Evolutionary conservation across 92 coral and sea anemone species (phyloP).

Genomic region (Bergia puertoricense): DNA sequence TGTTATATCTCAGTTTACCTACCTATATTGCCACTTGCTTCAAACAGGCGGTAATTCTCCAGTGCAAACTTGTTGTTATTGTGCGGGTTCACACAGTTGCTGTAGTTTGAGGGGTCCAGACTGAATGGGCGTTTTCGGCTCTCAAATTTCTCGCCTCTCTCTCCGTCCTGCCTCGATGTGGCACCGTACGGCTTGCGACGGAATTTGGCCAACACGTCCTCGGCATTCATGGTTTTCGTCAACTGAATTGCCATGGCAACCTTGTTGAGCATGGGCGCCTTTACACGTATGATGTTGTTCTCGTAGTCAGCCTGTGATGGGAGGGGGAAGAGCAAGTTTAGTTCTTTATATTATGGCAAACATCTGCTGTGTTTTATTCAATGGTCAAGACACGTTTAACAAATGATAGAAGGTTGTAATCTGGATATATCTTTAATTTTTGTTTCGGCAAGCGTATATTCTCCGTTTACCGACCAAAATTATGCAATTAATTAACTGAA

Average conservation of each 20-base stretch:
- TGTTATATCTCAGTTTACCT: not conserved
- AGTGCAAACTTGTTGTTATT: constrained; percentile 87
- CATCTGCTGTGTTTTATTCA: no score
- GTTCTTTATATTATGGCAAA: no score
- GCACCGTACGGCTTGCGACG: constrained; percentile 65
- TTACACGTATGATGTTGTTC: constrained; percentile 91
- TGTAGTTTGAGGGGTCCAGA: constrained; percentile 47
- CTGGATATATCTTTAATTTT: no score
- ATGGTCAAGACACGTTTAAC: no score
- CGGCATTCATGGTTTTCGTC: constrained; percentile 78
- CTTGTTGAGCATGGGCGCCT: constrained; percentile 93
- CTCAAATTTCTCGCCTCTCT: not conserved
- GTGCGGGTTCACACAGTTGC: constrained; percentile 84
- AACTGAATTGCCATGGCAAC: constrained; percentile 93
- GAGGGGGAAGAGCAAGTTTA: no score
- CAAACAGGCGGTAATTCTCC: constrained; percentile 81
- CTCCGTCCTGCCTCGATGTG: constrained; percentile 22
- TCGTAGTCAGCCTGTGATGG: constrained; percentile 81
- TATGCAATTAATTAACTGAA: no score
- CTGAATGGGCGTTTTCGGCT: not conserved
- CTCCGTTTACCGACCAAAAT: no score
- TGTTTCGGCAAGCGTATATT: no score
- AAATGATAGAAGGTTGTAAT: no score
- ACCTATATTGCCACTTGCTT: constrained; percentile 98
- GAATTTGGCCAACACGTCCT: constrained; percentile 89